Conservation (phyloP, 1,140 invertebrate genomes). For the Epicauta chinensis region DNA sequence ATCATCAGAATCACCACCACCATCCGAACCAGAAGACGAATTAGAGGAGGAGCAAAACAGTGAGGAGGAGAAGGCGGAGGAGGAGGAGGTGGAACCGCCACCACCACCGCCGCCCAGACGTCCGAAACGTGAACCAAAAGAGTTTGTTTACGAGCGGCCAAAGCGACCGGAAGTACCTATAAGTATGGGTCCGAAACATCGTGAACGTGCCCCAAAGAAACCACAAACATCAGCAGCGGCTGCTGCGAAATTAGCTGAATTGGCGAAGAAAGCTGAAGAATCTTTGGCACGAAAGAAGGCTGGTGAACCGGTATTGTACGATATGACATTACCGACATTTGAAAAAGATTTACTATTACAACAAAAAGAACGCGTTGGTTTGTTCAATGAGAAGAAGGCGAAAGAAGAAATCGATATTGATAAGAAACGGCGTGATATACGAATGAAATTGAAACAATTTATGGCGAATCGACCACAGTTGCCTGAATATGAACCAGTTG, state of each 20-base stretch:
- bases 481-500: slow-evolving; percentile 34
- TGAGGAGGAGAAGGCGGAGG: slow-evolving; percentile 32
- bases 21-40: slow-evolving; percentile 25
- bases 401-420: slow-evolving; percentile 34
- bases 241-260: neutral
- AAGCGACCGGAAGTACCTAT: slow-evolving; percentile 26
- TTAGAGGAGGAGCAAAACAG: slow-evolving; percentile 34
- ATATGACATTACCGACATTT: slow-evolving; percentile 31
- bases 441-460: slow-evolving; percentile 29
- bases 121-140: slow-evolving; percentile 31
- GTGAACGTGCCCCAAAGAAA: slow-evolving; percentile 22
- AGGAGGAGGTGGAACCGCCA: slow-evolving; percentile 19
- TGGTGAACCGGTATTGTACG: slow-evolving; percentile 24
- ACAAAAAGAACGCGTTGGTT: slow-evolving; percentile 36
- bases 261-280: neutral
- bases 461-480: slow-evolving; percentile 21
- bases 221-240: slow-evolving; percentile 1
- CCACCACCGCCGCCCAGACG: slow-evolving; percentile 22
- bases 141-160: slow-evolving; percentile 37
- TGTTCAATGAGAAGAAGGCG: slow-evolving; percentile 35
- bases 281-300: neutral
- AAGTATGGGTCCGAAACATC: slow-evolving; percentile 35
- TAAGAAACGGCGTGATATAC: slow-evolving; percentile 34
- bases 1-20: slow-evolving; percentile 11
- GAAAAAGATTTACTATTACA: slow-evolving; percentile 36